Evolutionary conservation across 2,113 vertebrate genomes (phyloP).

Genomic region (Psophia crepitans): DNA sequence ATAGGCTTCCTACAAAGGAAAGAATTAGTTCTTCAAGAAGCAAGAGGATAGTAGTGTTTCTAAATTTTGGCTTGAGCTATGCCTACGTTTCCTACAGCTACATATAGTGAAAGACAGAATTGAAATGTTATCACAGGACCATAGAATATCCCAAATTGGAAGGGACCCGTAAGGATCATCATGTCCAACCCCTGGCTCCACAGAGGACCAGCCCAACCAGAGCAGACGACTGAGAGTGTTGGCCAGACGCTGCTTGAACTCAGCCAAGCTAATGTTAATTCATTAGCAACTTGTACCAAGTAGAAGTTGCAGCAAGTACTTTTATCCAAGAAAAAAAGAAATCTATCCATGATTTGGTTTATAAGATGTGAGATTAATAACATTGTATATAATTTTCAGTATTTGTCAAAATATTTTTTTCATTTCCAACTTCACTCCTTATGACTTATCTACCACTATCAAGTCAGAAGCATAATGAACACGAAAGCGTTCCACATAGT

Average conservation of each 20-base stretch:
- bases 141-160: too few species aligned
- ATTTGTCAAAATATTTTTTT: slow-evolving; percentile 61
- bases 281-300: neutral
- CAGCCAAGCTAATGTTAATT: neutral
- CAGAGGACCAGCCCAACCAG: too few species aligned
- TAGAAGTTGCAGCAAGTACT: neutral
- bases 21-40: neutral
- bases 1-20: neutral
- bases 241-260: too few species aligned
- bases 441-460: neutral
- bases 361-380: slow-evolving; percentile 7
- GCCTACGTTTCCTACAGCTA: neutral
- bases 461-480: slow-evolving; percentile 37
- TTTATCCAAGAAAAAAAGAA: neutral
- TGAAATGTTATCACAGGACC: too few species aligned
- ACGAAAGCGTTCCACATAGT: neutral
- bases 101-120: neutral
- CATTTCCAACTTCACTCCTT: neutral
- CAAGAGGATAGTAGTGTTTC: neutral
- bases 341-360: neutral
- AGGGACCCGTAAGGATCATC: too few species aligned
- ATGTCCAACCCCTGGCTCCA: too few species aligned
- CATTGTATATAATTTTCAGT: neutral
- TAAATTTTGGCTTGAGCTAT: neutral
- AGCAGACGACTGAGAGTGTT: too few species aligned